Percentiles rank a stretch among this genome's conserved stretches.
Conservation (phyloP, 2,113 vertebrate species). For the Ranitomeya variabilis region DNA sequence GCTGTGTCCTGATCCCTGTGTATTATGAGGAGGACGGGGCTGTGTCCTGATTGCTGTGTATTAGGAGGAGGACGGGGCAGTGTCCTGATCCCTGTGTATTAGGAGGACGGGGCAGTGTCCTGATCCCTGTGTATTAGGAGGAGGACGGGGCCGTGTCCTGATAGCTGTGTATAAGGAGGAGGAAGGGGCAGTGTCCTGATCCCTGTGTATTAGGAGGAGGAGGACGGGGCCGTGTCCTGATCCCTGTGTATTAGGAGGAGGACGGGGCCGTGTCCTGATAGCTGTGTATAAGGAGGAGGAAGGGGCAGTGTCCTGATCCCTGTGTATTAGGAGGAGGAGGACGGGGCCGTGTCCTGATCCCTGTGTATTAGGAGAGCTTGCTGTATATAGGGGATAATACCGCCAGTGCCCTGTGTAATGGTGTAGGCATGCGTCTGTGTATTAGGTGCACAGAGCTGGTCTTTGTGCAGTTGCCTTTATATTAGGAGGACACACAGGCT, state of each 20-base stretch:
- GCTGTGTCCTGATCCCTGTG: slow-evolving; percentile 23
- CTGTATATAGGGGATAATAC: neutral
- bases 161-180: too few species aligned
- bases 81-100: slow-evolving; percentile 33
- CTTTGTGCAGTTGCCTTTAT: neutral
- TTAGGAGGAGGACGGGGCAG: slow-evolving; percentile 16
- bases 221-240: neutral
- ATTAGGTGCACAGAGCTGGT: slow-evolving; percentile 5
- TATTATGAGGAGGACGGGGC: slow-evolving; percentile 26
- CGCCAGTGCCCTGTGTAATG: neutral
- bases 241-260: slow-evolving; percentile 15
- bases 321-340: neutral
- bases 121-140: slow-evolving; percentile 34
- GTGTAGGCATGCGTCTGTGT: neutral
- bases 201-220: too few species aligned
- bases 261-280: neutral
- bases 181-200: too few species aligned
- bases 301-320: neutral
- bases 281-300: slow-evolving; percentile 19
- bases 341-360: neutral
- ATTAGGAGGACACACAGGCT: slow-evolving; percentile 22
- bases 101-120: slow-evolving; percentile 2
- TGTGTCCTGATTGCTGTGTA: slow-evolving; percentile 2
- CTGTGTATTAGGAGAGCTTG: slow-evolving; percentile 9
- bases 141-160: neutral